A percentile compares a stretch with the other conserved stretches of the same genome.
phyloP scores from a whole-genome alignment of 2,797 vertebrate species.

The Cygnus olor region DNA sequence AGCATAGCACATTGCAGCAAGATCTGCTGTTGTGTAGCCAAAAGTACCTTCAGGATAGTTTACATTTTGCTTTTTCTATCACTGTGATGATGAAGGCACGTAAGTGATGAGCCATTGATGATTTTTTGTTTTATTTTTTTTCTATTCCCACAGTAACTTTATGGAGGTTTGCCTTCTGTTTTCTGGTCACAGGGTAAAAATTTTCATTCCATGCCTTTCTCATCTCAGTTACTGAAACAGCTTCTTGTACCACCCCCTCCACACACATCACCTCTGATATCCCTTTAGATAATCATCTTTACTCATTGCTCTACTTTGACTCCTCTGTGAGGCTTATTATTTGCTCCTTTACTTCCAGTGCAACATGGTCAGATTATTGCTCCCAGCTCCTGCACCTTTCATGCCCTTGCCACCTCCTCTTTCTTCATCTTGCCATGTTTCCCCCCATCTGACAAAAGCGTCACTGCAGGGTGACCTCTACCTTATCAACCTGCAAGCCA shows the following conservation, averaged over 20 bases:
- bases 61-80: not conserved
- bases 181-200: not conserved
- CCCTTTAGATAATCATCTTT: not conserved
- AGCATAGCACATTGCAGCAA: not conserved
- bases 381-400: not conserved
- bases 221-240: not conserved
- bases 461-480: not conserved
- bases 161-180: not conserved
- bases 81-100: not conserved
- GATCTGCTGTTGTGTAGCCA: not conserved
- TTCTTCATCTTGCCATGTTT: not conserved
- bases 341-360: not conserved
- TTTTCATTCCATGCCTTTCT: not conserved
- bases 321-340: not conserved
- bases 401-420: not conserved
- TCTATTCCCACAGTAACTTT: not conserved
- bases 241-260: not conserved
- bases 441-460: not conserved
- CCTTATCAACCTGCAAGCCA: not conserved
- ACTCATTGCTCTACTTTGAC: not conserved
- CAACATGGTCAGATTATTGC: not conserved
- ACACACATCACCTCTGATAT: not conserved
- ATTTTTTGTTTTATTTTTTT: not conserved
- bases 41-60: not conserved
- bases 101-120: not conserved